phyloP scores from a whole-genome alignment of 2,888 invertebrate species.

The Lasioglossum lativentre region DNA sequence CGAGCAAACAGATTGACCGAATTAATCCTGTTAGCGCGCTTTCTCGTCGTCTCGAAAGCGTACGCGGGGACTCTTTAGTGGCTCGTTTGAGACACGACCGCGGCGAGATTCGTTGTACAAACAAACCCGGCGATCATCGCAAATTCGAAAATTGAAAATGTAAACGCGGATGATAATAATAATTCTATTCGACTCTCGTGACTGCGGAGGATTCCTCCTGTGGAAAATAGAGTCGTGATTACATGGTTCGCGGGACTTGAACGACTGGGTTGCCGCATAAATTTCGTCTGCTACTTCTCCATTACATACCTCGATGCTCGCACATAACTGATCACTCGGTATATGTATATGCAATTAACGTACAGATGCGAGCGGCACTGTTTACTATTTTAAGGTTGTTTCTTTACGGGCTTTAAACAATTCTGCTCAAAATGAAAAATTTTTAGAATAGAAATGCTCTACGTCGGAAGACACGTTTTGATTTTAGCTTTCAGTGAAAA shows the following conservation, averaged over 20 bases:
- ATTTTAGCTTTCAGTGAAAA: no score
- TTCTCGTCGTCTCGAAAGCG: conserved; percentile 39
- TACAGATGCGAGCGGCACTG: not conserved
- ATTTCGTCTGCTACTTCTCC: not conserved
- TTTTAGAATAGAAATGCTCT: no score
- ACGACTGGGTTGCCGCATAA: not conserved
- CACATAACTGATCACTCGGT: not conserved
- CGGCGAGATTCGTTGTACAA: conserved; percentile 2
- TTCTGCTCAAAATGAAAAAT: no score
- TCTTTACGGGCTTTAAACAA: not conserved
- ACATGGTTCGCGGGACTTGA: not conserved
- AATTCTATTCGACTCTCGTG: not conserved
- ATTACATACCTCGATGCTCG: not conserved
- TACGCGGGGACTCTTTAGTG: conserved; percentile 2
- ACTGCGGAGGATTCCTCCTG: not conserved
- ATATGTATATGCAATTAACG: not conserved
- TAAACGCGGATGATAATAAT: not conserved
- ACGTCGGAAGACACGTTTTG: no score
- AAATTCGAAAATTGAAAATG: conserved; percentile 19
- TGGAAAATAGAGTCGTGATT: not conserved
- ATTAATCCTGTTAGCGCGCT: conserved; percentile 48
- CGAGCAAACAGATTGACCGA: conserved; percentile 43
- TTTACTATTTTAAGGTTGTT: not conserved
- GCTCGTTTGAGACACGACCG: not conserved
- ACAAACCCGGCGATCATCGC: conserved; percentile 5